These are phyloP conservation scores for Helarctos malayanus DNA, from an alignment of 2,797 vertebrate species.

Conservation along the genomic window DNA sequence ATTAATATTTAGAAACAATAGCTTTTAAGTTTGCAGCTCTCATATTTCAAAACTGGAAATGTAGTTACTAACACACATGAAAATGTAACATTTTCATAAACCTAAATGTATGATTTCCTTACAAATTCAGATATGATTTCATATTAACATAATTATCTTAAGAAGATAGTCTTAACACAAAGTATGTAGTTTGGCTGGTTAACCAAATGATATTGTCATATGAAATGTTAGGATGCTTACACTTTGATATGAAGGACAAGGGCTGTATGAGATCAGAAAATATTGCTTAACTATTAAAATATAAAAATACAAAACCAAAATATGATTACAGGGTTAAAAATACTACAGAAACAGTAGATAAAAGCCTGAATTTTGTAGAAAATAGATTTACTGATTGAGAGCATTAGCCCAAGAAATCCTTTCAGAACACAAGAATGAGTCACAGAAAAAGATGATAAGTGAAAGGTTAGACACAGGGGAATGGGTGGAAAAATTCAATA, in stretches of 20 bases:
- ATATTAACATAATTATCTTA: background rate
- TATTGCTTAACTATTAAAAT: background rate
- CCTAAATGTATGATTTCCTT: background rate
- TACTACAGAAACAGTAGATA: background rate
- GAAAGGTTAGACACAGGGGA: background rate
- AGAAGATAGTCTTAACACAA: background rate
- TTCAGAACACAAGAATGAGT: background rate
- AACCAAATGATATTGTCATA: background rate
- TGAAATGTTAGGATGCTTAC: background rate
- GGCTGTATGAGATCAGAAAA: background rate
- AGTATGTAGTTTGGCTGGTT: background rate
- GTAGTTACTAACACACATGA: background rate
- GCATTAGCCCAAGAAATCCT: conserved; percentile 28
- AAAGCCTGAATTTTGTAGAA: background rate
- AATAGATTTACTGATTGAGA: background rate
- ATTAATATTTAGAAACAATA: background rate
- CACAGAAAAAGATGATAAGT: background rate
- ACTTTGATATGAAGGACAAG: no score
- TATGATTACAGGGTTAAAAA: background rate
- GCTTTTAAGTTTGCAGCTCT: background rate
- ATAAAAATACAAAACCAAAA: background rate
- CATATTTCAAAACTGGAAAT: background rate
- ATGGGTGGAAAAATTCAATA: background rate
- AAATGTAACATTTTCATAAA: background rate
- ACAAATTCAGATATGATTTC: background rate